Base-by-base conservation (phyloP, 2,797 vertebrate species). In the Onychomys arenicola region DNA sequence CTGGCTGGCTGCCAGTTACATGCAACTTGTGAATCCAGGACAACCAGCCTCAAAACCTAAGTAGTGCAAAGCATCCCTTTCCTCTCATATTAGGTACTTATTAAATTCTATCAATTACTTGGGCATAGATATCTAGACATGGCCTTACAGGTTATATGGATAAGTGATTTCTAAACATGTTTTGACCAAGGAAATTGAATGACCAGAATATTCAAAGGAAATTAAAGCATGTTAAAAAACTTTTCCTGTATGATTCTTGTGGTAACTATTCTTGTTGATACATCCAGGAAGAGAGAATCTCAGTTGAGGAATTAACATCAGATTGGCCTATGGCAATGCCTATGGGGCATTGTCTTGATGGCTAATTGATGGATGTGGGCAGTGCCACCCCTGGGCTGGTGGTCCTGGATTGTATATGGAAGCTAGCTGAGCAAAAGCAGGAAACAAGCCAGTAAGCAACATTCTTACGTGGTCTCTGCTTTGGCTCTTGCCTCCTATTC, bases 11-110 rank as follows among this genome's bases (percentile, higher is more conserved):
- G 10, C 40, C 59, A 84, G 40, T 67, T 85, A 76, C 10, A 34
- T 49, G n/a, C 37, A 84, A 40, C 52, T 95, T 94, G n/a, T 78
- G 57, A 91, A 43, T 90, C 59, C n/a, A 85, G 89, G 91, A 40
- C 37, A 76, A 11, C 27, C 52, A 49, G 34, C 55, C 55, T 94
- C 76, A 73, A 90, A 86, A 67, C 46, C 4, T 40, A 43, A 67
- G n/a, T 61, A 59, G 27, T 84, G 5, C 52, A 61, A 88, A 65
- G 23, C 16, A 43, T 67, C 34, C 27, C 32, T 84, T 95, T 52
- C n/a, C 16, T 85, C n/a, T 84, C 55, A 43, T 7, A 49, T 90
- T 49, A 57, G 88, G 49, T 69, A 75, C 27, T 92, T 67, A 81
- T 0, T 25, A 71, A 17, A 19, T 46, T 75, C 65, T 93, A 2